Base-by-base conservation (phyloP, 1,140 invertebrate species). In the Thaumatotibia leucotreta region DNA sequence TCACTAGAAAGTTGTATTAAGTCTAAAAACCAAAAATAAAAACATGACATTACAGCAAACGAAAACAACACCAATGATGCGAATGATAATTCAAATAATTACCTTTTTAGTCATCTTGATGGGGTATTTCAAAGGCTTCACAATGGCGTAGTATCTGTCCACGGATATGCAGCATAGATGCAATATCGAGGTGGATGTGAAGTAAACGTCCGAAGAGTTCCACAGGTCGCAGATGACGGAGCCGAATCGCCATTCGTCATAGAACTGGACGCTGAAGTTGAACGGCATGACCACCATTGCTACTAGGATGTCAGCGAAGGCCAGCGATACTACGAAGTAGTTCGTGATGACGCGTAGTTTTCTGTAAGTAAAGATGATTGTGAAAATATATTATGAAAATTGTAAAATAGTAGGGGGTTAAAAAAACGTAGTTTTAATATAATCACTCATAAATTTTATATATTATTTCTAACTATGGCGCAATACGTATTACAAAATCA, bases 151-250 rank as follows among this genome's bases (percentile, higher is more conserved):
- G 76, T 97, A 97, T 78, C 97, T 92, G 79, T 94, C 98, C 32
- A 98, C 96, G 69, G 95, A 96, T 84, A 99, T 98, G 90, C 97
- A 98, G 89, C 97, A 98, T 62, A 99, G 92, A 92, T 99, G 97
- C 23, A 98, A 92, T 73, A 99, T 98, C 23, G 97, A 98, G 1
- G 97, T 97, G 0, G 98, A 99, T 61, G 96, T 97, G 84, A 98
- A 99, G 82, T 98, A 97, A 0, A 99, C 98, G 86, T 99, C 98
- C 69, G 98, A 94, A 10, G 96, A 97, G 91, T 98, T 99, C 96
- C 97, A 99, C 22, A 99, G 94, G 88, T 98, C 97, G 89, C 97
- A 99, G 92, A 98, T 95, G 66, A 95, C 94, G 65, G 94, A 93
- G 5, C 96, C 95, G 83, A 98, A 98, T 32, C 96, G 87, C 98